Base-by-base conservation (phyloP, 1,140 invertebrate species). In the Trichoplusia ni region DNA sequence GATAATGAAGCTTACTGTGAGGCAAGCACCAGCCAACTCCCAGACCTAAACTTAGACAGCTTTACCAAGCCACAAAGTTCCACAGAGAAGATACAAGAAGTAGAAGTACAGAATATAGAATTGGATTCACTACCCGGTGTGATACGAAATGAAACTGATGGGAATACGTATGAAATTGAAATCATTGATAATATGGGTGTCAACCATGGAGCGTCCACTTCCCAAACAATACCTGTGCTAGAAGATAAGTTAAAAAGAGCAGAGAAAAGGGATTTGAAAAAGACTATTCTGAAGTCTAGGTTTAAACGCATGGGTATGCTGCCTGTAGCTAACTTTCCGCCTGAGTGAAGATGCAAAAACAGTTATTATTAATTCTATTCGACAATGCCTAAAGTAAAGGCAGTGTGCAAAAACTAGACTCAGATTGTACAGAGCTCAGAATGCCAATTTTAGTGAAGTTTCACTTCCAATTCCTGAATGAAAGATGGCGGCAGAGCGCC, bases 291-390 rank as follows among this genome's bases (percentile, higher is more conserved):
- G 11, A 73, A 77, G 35, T 76, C 77, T 5, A 79, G 68, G 25
- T 75, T 84, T 3, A 81, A 73, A 40, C 69, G 64, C 4, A 51
- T 82, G 67, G 81, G 81, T 13, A 69, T 81, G 61, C 40, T 77
- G 21, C 54, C 67, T 4, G 42, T 79, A 8, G 78, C 79, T 14
- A 78, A 77, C 54, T 77, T 82, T 25, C 33, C 69, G 6, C 51
- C 11, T 46, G 29, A 29, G 1, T 3, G 8, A 11, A 33, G 1
- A 4, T 2, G 0, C 11, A n/a, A 33, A 33, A 9, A 1, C 11
- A 6, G n/a, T 1, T 33, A n/a, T 33, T 33, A 2, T 31, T 33
- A n/a, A 33, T 8, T 8, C 6, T 33, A 11, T n/a, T 9, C 11
- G 9, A 2, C n/a, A 6, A 2, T 5, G 27, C 1, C 1, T 9